Evolutionary conservation across 2,888 invertebrate genomes (phyloP), one percentile per base, ranked within the genome.

Genomic region (Epiblema foenella): DNA sequence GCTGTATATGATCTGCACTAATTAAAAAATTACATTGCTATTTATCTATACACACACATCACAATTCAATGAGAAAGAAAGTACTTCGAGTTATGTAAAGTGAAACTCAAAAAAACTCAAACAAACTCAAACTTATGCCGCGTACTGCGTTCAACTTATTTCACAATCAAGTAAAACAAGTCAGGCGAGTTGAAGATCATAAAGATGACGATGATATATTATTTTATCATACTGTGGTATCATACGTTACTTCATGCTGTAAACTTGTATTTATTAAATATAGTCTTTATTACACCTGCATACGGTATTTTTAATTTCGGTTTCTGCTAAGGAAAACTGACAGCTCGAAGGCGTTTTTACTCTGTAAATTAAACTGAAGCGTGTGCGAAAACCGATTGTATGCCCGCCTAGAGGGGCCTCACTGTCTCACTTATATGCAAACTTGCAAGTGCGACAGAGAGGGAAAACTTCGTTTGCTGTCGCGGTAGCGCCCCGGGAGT

Each of bases 341-440:
- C 60, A 46, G 39, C 46, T 11, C 12, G 42, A 8, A 46, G 46
- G 46, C n/a, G 60, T 60, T 17, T 46, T 60, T 60, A 17, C 17
- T 46, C 46, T 60, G 10, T 0, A 39, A 20, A 11, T 29, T 5
- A 46, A 29, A 46, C 29, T 49, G 0, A n/a, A 20, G n/a, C 46
- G 15, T 11, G 57, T 10, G 17, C 37, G 57, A 29, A 33, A 5
- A n/a, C 8, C 9, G 57, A 10, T 46, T 46, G 46, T 33, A 33
- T 57, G 33, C 18, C 11, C 37, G 12, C 42, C 42, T 12, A n/a
- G n/a, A n/a, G n/a, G n/a, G n/a, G n/a, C n/a, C n/a, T n/a, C n/a
- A n/a, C n/a, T n/a, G n/a, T n/a, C n/a, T n/a, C n/a, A n/a, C n/a
- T n/a, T n/a, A n/a, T n/a, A n/a, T n/a, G n/a, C n/a, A n/a, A n/a